A percentile compares a stretch with the other conserved stretches of the same genome.
These are phyloP conservation scores for Tauraco erythrolophus DNA, from an alignment of 2,113 vertebrate genomes.

Conservation along the genomic window DNA sequence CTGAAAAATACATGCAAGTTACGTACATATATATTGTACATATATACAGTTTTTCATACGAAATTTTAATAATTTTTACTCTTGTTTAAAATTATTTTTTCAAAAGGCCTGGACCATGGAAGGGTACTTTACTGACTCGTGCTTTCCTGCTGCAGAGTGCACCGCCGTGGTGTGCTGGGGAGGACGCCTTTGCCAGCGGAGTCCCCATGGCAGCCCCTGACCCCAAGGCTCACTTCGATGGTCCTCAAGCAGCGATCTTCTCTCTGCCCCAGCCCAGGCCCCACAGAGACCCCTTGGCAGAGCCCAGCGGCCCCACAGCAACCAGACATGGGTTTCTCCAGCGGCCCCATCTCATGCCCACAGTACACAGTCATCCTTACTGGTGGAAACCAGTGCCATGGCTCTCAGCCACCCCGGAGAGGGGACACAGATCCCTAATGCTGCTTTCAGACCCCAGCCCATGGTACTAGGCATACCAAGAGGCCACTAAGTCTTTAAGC, in stretches of 20 bases:
- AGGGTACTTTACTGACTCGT: not conserved
- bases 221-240: not conserved
- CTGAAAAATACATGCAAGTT: not conserved
- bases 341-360: no score
- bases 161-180: rapidly evolving
- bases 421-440: rapidly evolving
- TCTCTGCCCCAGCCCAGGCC: rapidly evolving
- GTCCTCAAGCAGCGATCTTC: not conserved
- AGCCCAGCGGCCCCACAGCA: not conserved
- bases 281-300: not conserved
- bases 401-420: not conserved
- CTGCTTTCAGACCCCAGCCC: not conserved
- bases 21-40: rapidly evolving
- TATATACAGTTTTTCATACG: rapidly evolving
- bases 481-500: not conserved
- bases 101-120: not conserved
- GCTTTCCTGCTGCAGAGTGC: not conserved
- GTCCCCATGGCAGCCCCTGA: rapidly evolving
- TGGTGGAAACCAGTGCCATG: not conserved
- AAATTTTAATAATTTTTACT: not conserved
- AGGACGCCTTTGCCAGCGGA: no score
- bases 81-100: not conserved
- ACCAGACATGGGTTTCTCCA: rapidly evolving
- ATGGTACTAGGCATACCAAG: not conserved
- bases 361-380: no score